Percentiles rank a stretch among this genome's conserved stretches.
Conservation (phyloP, 2,113 vertebrate genomes). For the Puntigrus tetrazona region DNA sequence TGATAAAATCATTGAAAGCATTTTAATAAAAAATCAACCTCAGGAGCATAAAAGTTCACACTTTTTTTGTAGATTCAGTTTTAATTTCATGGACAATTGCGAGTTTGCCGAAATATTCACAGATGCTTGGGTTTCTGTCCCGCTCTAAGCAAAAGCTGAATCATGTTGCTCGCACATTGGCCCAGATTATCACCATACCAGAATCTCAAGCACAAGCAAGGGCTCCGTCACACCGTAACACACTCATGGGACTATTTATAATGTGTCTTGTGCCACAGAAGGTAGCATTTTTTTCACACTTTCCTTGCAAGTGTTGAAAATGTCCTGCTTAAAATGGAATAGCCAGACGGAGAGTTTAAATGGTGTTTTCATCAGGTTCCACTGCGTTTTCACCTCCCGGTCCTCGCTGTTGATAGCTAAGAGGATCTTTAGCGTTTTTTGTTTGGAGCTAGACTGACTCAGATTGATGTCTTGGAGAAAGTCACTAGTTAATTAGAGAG, state of each 20-base stretch:
- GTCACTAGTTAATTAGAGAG: constrained; percentile 59
- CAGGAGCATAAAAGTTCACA: background rate
- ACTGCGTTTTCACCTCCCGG: constrained; percentile 61
- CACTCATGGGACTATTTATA: constrained; percentile 71
- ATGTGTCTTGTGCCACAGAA: constrained; percentile 55
- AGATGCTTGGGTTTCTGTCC: background rate
- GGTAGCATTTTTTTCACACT: constrained; percentile 64
- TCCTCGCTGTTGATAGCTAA: constrained; percentile 64
- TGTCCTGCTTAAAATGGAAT: constrained; percentile 68
- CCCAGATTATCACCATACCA: constrained; percentile 26
- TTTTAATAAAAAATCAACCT: background rate
- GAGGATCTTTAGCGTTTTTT: constrained; percentile 60
- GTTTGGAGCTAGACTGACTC: constrained; percentile 57
- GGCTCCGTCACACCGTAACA: constrained; percentile 62
- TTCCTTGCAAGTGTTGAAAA: constrained; percentile 75
- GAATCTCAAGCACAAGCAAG: constrained; percentile 44
- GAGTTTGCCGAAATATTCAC: background rate
- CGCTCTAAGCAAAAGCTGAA: constrained; percentile 40
- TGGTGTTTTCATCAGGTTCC: constrained; percentile 68
- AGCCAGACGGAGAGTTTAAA: constrained; percentile 65
- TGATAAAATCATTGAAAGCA: too few species aligned
- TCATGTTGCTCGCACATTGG: constrained; percentile 56
- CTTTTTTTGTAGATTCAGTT: background rate
- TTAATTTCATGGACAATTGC: background rate
- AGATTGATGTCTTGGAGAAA: constrained; percentile 57